Conservation (phyloP, 2,888 invertebrate genomes). For the Acronicta leporina region DNA sequence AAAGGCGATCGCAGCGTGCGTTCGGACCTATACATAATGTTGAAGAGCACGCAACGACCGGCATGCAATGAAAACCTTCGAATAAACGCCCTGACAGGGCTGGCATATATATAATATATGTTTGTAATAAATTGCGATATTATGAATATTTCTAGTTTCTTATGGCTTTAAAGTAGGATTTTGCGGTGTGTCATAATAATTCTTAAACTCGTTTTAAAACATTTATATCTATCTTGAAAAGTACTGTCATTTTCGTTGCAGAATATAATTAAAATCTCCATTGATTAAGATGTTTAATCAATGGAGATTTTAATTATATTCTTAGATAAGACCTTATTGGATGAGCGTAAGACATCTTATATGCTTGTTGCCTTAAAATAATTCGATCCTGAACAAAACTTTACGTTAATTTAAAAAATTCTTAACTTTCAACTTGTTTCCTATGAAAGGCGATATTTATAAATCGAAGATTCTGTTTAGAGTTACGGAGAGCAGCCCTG, state of each 20-base stretch:
- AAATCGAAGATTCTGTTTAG: not conserved
- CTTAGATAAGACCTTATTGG: no score
- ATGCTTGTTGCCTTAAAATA: no score
- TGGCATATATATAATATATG: slow-evolving; percentile 55
- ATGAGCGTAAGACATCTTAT: no score
- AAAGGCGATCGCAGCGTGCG: slow-evolving; percentile 73
- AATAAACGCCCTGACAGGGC: slow-evolving; percentile 66
- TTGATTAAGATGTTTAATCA: no score
- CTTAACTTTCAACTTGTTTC: not conserved
- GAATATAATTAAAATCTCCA: no score
- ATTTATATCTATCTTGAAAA: slow-evolving; percentile 4
- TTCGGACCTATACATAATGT: slow-evolving; percentile 70
- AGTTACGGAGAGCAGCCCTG: slow-evolving; percentile 56
- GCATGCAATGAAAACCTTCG: slow-evolving; percentile 75
- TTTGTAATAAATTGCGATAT: slow-evolving; percentile 42
- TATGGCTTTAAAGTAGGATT: slow-evolving; percentile 31
- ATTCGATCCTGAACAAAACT: not conserved
- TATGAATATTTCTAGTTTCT: slow-evolving; percentile 43
- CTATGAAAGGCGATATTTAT: no score
- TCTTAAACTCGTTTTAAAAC: slow-evolving; percentile 29
- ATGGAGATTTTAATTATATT: no score
- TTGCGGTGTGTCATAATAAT: slow-evolving; percentile 15
- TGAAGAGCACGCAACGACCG: slow-evolving; percentile 77
- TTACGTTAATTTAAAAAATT: not conserved
- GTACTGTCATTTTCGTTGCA: no score